Percentiles rank a stretch among this genome's conserved stretches.
phyloP scores from a whole-genome alignment of 2,797 vertebrate species.

The Fistularia tabacaria region DNA sequence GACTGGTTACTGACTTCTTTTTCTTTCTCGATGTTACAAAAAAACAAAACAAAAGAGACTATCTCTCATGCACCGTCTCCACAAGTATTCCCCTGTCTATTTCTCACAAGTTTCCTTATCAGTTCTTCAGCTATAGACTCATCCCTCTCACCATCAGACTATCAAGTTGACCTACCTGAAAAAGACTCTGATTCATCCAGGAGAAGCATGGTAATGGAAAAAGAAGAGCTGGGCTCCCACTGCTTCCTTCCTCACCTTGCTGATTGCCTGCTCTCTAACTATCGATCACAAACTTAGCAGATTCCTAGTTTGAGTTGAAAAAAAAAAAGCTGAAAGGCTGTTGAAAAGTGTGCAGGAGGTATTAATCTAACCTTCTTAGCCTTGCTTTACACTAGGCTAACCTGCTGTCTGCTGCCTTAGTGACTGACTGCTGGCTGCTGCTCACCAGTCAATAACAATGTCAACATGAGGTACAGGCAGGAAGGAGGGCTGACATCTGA shows the following conservation, averaged over 20 bases:
- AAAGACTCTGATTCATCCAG: conserved; percentile 67
- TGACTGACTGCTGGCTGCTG: conserved; percentile 30
- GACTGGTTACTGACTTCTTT: too few species aligned
- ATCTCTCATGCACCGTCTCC: background rate
- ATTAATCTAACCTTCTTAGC: conserved; percentile 1
- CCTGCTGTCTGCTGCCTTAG: conserved; percentile 30
- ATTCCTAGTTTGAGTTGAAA: too few species aligned
- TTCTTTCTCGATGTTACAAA: too few species aligned
- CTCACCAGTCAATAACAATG: conserved; percentile 35
- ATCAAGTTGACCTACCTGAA: conserved; percentile 54
- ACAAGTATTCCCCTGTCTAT: too few species aligned
- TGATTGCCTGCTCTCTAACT: conserved; percentile 14
- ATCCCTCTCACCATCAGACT: too few species aligned
- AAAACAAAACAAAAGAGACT: background rate
- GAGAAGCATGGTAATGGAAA: conserved; percentile 61
- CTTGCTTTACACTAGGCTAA: conserved; percentile 5
- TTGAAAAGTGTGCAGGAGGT: background rate
- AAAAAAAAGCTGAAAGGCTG: background rate
- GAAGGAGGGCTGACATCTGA: conserved; percentile 62
- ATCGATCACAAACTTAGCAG: background rate
- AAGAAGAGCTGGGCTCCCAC: conserved; percentile 15
- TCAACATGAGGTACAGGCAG: conserved; percentile 51
- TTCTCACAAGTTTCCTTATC: background rate
- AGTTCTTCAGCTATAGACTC: background rate
- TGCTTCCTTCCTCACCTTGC: background rate